These are phyloP conservation scores for Leptoteleia sp. DNA, from an alignment of 1,140 invertebrate genomes.

Conservation along the genomic window DNA sequence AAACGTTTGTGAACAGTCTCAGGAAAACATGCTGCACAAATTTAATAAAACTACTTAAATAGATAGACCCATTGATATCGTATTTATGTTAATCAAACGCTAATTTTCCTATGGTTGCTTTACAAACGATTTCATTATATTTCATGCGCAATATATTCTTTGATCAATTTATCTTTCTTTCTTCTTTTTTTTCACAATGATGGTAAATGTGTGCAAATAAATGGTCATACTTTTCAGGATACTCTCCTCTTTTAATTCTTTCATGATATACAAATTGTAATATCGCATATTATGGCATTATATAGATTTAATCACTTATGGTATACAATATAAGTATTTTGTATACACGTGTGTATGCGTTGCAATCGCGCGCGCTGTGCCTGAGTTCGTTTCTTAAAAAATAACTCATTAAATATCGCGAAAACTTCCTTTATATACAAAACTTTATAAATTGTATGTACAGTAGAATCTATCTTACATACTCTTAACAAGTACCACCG, in stretches of 20 bases:
- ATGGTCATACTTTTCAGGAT: constrained; percentile 70
- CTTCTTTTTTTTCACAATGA: constrained; percentile 58
- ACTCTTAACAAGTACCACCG: neutral
- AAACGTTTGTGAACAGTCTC: neutral
- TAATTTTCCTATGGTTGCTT: neutral
- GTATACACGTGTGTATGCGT: constrained; percentile 65
- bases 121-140: neutral
- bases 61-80: no score
- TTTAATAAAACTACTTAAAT: neutral
- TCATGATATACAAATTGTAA: constrained; percentile 79
- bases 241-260: constrained; percentile 77
- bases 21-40: constrained; percentile 9
- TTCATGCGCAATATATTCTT: constrained; percentile 18
- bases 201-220: constrained; percentile 47
- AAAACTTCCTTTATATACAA: constrained; percentile 1
- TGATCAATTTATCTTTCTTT: no score
- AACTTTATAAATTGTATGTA: constrained; percentile 18
- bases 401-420: neutral
- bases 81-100: neutral
- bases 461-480: constrained; percentile 17
- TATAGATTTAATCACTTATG: constrained; percentile 74
- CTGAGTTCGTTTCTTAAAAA: constrained; percentile 22
- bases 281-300: constrained; percentile 74
- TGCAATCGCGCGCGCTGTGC: constrained; percentile 43
- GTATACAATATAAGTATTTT: constrained; percentile 74